Evolutionary conservation across 2,113 vertebrate genomes (phyloP).

Genomic region (Gymnobelideus leadbeateri): DNA sequence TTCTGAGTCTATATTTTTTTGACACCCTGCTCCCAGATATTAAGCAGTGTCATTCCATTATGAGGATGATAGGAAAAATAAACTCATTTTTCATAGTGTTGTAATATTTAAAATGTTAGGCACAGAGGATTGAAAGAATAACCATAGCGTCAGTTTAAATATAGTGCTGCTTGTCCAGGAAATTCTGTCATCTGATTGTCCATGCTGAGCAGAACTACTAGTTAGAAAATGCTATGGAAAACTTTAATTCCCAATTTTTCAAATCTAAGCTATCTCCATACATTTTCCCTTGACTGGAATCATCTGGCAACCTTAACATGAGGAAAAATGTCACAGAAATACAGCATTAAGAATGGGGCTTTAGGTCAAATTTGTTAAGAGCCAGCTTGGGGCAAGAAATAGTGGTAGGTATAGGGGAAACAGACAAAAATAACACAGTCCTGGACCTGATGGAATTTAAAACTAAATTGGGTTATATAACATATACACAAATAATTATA

Average conservation of each 20-base stretch:
- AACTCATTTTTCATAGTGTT: too few species aligned
- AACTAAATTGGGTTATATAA: background rate
- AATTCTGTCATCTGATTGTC: conserved; percentile 63
- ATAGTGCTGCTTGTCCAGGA: conserved; percentile 65
- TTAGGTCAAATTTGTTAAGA: background rate
- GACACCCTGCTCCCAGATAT: background rate
- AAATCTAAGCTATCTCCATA: conserved; percentile 50
- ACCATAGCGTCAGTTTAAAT: conserved; percentile 15
- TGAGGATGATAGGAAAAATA: background rate
- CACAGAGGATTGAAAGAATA: conserved; percentile 18
- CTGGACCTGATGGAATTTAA: background rate
- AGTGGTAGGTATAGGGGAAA: background rate
- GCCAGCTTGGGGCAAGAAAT: background rate
- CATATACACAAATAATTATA: background rate
- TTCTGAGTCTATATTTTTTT: background rate
- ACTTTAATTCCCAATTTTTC: conserved; percentile 75
- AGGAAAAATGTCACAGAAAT: conserved; percentile 40
- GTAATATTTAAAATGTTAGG: background rate
- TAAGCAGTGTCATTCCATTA: background rate
- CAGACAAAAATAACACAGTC: background rate
- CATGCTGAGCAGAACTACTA: conserved; percentile 63
- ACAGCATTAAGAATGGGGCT: background rate
- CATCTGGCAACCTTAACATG: conserved; percentile 40
- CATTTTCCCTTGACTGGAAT: conserved; percentile 69
- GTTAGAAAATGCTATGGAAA: conserved; percentile 55